These are phyloP conservation scores for Lepilemur ruficaudatus DNA, from an alignment of 2,797 vertebrate genomes.

Conservation along the genomic window DNA sequence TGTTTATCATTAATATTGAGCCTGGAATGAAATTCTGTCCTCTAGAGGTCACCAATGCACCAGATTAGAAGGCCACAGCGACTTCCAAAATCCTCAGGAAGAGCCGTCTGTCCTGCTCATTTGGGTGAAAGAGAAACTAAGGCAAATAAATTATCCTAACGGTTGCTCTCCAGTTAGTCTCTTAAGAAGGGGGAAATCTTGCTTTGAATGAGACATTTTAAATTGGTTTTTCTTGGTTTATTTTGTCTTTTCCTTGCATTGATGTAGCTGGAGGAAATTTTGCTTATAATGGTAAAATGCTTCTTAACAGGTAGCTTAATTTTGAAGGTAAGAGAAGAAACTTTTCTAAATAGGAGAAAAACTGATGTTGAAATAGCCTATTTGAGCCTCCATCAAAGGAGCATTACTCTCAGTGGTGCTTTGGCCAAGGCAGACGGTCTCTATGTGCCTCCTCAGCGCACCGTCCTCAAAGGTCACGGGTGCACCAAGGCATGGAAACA, in stretches of 20 bases:
- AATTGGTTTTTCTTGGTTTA: background rate
- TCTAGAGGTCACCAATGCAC: conserved; percentile 80
- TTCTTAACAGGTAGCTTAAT: background rate
- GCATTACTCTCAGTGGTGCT: background rate
- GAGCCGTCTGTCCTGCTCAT: background rate
- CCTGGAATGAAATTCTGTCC: conserved; percentile 51
- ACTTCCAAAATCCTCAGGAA: background rate
- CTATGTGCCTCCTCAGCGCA: rapidly evolving
- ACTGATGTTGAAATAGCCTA: background rate
- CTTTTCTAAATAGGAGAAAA: background rate
- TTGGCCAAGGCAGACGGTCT: background rate
- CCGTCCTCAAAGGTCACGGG: background rate
- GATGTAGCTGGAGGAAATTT: background rate
- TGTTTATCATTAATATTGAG: background rate
- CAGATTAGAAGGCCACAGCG: background rate
- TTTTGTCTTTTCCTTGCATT: background rate
- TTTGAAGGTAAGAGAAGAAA: background rate
- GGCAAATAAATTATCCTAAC: background rate
- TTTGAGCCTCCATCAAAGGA: background rate
- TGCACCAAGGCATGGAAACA: rapidly evolving
- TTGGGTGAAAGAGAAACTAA: background rate
- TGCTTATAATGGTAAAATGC: rapidly evolving
- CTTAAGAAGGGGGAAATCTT: background rate
- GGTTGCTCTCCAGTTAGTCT: background rate
- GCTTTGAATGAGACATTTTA: background rate